Evolutionary conservation across 1,140 invertebrate species (phyloP), one percentile per base, ranked within the genome.

Genomic region (Orussus abietinus): DNA sequence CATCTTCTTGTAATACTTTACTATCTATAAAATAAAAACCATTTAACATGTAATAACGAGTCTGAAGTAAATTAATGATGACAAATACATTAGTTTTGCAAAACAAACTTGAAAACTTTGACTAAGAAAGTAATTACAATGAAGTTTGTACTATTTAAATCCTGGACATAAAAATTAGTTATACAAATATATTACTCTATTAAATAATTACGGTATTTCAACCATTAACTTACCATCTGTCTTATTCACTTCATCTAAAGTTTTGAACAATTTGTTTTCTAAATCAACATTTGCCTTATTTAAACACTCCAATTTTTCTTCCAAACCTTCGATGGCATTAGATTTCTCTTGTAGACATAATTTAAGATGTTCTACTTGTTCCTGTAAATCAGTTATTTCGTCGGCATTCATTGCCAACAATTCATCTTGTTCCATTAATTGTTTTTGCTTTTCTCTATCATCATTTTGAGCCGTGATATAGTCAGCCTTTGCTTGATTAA

Each of bases 401-500:
- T 71, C 62, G 2, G 42, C 26, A 33, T 56, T 51, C 20, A 59
- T 52, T 12, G 57, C 17, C 11, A 66, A 15, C 1, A 45, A 10
- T 39, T 54, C 38, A 26, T 55, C 51, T 33, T 47, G 41, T 9
- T 53, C 47, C 10, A 53, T 49, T 3, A 63, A 34, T 20, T 37
- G 32, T 15, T 46, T 38, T 26, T 63, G 50, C 38, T 61, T 55
- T 7, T 52, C 33, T 10, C 35, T 29, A 17, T 53, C 38, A 19
- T 67, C 47, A 17, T 45, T 38, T 0, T 39, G 57, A 9, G 65
- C 50, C 1, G 19, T 12, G 14, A 70, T 58, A 18, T 62, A 70
- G 10, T 73, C 70, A 25, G 63, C 45, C 45, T 71, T 69, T 0
- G 70, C 70, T 40, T 70, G 65, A 38, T 73, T 64, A 4, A 73